These are phyloP conservation scores for Megalonaias nervosa DNA, from an alignment of 1,140 invertebrate species.

Conservation along the genomic window DNA sequence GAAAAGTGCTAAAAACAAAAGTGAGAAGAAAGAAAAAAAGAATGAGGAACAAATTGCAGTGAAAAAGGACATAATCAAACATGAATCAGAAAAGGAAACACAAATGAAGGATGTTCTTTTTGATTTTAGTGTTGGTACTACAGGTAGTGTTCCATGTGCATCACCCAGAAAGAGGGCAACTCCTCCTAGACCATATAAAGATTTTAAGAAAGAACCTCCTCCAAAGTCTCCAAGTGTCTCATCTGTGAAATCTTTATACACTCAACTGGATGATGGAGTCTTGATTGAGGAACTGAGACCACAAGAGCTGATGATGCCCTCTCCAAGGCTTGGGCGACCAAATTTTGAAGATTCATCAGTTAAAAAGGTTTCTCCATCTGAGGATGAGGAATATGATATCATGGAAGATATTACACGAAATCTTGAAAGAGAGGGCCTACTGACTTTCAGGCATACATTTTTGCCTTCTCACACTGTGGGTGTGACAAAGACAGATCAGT, in stretches of 20 bases:
- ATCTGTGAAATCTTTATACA: slow-evolving; percentile 44
- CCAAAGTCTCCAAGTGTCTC: slow-evolving; percentile 29
- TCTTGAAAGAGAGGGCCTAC: slow-evolving; percentile 25
- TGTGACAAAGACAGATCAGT: slow-evolving; percentile 67
- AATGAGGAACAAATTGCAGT: slow-evolving; percentile 16
- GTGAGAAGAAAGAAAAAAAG: slow-evolving; percentile 35
- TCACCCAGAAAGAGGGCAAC: slow-evolving; percentile 10
- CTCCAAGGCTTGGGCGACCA: slow-evolving; percentile 14
- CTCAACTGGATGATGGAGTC: slow-evolving; percentile 45
- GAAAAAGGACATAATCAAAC: neutral
- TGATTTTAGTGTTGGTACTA: slow-evolving; percentile 61
- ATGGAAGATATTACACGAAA: slow-evolving; percentile 37
- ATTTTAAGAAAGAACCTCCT: slow-evolving; percentile 24
- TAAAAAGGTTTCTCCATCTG: slow-evolving; percentile 20
- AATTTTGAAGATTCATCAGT: slow-evolving; percentile 5
- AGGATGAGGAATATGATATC: slow-evolving; percentile 34
- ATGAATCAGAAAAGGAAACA: slow-evolving; percentile 12
- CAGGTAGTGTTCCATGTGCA: slow-evolving; percentile 52
- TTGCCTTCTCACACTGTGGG: slow-evolving; percentile 56
- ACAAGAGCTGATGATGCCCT: slow-evolving; percentile 55
- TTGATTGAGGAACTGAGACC: slow-evolving; percentile 53
- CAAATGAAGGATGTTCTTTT: slow-evolving; percentile 54
- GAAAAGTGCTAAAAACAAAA: slow-evolving; percentile 28
- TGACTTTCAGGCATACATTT: slow-evolving; percentile 51
- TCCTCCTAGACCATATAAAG: slow-evolving; percentile 20